These are phyloP conservation scores for Euleptes europaea DNA, from an alignment of 2,113 vertebrate genomes.

Conservation along the genomic window DNA sequence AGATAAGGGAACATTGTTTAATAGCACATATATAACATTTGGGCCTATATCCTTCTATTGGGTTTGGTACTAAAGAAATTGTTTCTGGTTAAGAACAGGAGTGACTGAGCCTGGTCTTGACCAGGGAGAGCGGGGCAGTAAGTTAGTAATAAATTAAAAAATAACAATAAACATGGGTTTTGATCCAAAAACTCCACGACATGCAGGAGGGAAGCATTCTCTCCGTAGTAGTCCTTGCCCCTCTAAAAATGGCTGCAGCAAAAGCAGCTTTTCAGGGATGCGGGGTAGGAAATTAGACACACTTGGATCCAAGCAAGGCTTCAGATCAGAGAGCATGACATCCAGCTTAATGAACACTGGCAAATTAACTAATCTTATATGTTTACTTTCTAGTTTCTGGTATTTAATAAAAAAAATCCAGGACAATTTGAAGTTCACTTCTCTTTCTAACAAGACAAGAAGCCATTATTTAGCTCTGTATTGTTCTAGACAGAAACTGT, in stretches of 20 bases:
- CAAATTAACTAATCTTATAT: not conserved
- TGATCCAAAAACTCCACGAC: not conserved
- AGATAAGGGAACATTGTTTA: not conserved
- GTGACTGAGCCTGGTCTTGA: too few species aligned
- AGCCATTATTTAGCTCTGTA: constrained; percentile 56
- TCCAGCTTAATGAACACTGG: not conserved
- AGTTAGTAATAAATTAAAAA: too few species aligned
- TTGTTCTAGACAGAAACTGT: constrained; percentile 52
- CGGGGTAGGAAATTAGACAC: not conserved
- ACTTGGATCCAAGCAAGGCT: not conserved
- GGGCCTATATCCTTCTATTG: not conserved
- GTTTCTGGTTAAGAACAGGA: not conserved
- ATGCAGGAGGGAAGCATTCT: too few species aligned
- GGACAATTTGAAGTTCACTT: constrained; percentile 41
- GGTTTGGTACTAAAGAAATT: not conserved
- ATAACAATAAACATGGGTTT: not conserved
- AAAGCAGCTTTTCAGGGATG: not conserved
- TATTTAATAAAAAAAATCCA: not conserved
- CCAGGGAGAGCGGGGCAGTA: too few species aligned
- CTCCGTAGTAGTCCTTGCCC: not conserved
- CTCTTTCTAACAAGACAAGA: constrained; percentile 54
- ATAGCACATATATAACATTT: not conserved
- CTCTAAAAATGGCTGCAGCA: not conserved
- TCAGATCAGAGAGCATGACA: not conserved
- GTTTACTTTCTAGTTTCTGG: not conserved